Percentiles rank a stretch among this genome's conserved stretches.
Evolutionary conservation across 2,888 invertebrate genomes (phyloP).

Genomic region (Trichogramma dendrolimi): DNA sequence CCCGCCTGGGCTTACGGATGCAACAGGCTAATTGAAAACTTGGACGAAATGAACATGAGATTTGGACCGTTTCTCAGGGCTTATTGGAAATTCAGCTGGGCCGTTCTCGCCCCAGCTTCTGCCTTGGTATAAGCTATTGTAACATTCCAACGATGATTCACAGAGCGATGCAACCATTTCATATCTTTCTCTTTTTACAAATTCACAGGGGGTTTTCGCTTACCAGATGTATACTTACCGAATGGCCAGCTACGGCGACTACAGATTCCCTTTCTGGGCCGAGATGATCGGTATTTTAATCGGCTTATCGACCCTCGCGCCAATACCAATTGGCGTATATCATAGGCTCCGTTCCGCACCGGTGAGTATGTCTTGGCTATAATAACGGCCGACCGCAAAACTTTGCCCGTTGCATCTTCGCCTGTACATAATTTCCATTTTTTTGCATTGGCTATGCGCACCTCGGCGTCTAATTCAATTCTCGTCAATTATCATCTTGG

Average conservation of each 20-base stretch:
- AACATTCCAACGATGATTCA: background rate
- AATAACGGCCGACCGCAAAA: no score
- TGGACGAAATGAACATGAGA: conserved; percentile 63
- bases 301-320: conserved; percentile 65
- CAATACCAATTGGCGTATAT: conserved; percentile 64
- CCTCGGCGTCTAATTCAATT: conserved; percentile 5
- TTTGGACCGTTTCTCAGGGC: conserved; percentile 57
- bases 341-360: conserved; percentile 51
- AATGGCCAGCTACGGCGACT: conserved; percentile 62
- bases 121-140: conserved; percentile 65
- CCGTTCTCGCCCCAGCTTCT: conserved; percentile 64
- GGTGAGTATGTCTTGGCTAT: conserved; percentile 44
- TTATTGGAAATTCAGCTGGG: conserved; percentile 75
- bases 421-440: no score
- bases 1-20: conserved; percentile 71
- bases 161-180: background rate
- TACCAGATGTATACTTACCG: conserved; percentile 69
- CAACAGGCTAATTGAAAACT: conserved; percentile 57
- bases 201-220: conserved; percentile 64
- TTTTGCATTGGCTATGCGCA: no score
- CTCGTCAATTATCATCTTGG: conserved; percentile 13
- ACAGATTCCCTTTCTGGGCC: conserved; percentile 69
- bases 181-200: background rate
- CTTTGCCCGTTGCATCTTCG: no score
- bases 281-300: conserved; percentile 69